phyloP scores from a whole-genome alignment of 1,140 invertebrate species.

The Varroa destructor region DNA sequence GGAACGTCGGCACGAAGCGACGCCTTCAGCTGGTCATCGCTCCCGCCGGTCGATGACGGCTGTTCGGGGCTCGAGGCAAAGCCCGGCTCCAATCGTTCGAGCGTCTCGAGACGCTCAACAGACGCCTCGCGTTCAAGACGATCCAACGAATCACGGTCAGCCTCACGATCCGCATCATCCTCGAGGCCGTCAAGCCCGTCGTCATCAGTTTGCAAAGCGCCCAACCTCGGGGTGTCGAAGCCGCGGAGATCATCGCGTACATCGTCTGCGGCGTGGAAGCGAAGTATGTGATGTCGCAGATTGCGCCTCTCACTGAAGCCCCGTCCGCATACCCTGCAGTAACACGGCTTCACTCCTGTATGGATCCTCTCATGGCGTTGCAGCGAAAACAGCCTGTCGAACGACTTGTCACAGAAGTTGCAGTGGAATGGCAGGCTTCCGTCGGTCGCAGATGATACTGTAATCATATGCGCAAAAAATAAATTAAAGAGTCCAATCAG shows the following conservation, averaged over 20 bases:
- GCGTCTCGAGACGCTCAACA: constrained; percentile 2
- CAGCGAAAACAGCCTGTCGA: constrained; percentile 45
- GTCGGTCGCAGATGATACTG: constrained; percentile 25
- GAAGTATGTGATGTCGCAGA: constrained; percentile 43
- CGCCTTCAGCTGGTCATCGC: constrained; percentile 13
- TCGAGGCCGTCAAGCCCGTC: constrained; percentile 1
- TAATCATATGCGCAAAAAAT: neutral
- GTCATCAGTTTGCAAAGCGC: constrained; percentile 24
- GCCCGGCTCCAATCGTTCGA: constrained; percentile 2
- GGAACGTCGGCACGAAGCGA: constrained; percentile 10
- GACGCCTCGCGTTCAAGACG: constrained; percentile 8
- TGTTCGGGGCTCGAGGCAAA: constrained; percentile 25
- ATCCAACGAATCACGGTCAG: constrained; percentile 16
- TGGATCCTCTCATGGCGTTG: constrained; percentile 41
- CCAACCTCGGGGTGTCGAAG: constrained; percentile 8
- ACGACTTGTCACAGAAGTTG: constrained; percentile 45
- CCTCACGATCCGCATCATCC: neutral
- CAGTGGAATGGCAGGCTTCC: constrained; percentile 36
- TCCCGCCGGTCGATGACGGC: constrained; percentile 12
- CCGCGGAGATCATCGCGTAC: constrained; percentile 38
- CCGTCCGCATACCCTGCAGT: constrained; percentile 43
- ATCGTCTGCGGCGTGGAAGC: constrained; percentile 40
- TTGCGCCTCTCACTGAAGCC: constrained; percentile 44
- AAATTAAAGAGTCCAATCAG: too few relatives aligned
- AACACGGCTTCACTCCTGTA: constrained; percentile 41